phyloP scores from a whole-genome alignment of 2,888 invertebrate genomes.

The Cerceris ruficornis region DNA sequence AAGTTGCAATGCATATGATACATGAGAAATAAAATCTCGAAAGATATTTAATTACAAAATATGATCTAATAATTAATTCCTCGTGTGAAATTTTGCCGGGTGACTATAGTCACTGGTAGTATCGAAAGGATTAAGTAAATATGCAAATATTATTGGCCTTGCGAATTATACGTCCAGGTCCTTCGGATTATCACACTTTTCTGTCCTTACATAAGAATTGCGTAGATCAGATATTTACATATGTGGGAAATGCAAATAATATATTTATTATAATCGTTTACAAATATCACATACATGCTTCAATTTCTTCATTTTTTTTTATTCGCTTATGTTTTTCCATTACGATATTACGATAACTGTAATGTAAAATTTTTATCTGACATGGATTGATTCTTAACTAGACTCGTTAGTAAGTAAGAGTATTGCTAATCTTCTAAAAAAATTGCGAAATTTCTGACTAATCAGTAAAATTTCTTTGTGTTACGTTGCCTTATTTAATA shows the following conservation, averaged over 20 bases:
- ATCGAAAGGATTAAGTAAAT: too few relatives aligned
- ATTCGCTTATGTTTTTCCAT: background rate
- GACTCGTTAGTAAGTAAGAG: too few relatives aligned
- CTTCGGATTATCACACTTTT: background rate
- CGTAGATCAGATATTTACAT: slow-evolving; percentile 18
- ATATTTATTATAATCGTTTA: slow-evolving; percentile 2
- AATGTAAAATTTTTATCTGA: slow-evolving; percentile 5
- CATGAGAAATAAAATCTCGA: too few relatives aligned
- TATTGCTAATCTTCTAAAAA: background rate
- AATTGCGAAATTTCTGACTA: background rate
- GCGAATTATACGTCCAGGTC: background rate
- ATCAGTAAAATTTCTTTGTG: too few relatives aligned
- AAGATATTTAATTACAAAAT: too few relatives aligned
- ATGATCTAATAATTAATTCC: too few relatives aligned
- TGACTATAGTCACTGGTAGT: too few relatives aligned
- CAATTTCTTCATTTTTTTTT: slow-evolving; percentile 4
- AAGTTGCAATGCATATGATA: too few relatives aligned
- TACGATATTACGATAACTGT: background rate
- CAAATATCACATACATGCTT: slow-evolving; percentile 9
- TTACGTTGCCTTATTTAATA: too few relatives aligned
- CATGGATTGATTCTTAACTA: background rate
- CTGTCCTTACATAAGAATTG: slow-evolving; percentile 1
- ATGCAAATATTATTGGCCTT: background rate
- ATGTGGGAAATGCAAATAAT: slow-evolving; percentile 11
- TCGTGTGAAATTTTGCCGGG: too few relatives aligned